Evolutionary conservation across 1,140 invertebrate species (phyloP).

Genomic region (Pogonus chalceus): DNA sequence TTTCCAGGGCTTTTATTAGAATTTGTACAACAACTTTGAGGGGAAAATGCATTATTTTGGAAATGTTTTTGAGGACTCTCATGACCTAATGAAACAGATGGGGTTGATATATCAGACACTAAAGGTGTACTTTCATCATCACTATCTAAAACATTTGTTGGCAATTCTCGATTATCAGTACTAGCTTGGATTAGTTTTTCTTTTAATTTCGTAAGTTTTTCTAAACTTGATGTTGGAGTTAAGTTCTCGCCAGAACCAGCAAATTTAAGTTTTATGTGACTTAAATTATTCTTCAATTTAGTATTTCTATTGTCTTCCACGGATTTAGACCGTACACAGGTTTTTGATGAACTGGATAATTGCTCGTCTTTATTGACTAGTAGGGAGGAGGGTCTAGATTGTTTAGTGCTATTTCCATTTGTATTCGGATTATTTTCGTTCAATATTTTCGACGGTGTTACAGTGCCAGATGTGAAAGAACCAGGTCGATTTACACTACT

Average conservation of each 20-base stretch:
- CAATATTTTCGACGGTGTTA: background rate
- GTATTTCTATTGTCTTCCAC: conserved; percentile 25
- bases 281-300: conserved; percentile 7
- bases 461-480: background rate
- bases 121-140: conserved; percentile 37
- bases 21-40: conserved; percentile 21
- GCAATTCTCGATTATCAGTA: conserved; percentile 20
- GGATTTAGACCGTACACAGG: conserved; percentile 26
- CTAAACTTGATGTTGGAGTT: conserved; percentile 21
- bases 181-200: conserved; percentile 35
- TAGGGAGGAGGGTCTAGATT: conserved; percentile 20
- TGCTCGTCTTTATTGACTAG: conserved; percentile 17
- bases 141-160: conserved; percentile 24
- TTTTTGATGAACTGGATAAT: conserved; percentile 14
- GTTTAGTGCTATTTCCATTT: conserved; percentile 10
- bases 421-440: background rate
- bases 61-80: background rate
- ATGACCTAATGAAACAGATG: conserved; percentile 10
- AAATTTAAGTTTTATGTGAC: background rate
- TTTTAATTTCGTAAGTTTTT: conserved; percentile 35
- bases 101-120: conserved; percentile 33
- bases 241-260: conserved; percentile 10
- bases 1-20: conserved; percentile 24
- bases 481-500: background rate
- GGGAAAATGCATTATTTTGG: conserved; percentile 16